These are phyloP conservation scores for Gymnorhina tibicen DNA, from an alignment of 2,113 vertebrate genomes.

Conservation along the genomic window DNA sequence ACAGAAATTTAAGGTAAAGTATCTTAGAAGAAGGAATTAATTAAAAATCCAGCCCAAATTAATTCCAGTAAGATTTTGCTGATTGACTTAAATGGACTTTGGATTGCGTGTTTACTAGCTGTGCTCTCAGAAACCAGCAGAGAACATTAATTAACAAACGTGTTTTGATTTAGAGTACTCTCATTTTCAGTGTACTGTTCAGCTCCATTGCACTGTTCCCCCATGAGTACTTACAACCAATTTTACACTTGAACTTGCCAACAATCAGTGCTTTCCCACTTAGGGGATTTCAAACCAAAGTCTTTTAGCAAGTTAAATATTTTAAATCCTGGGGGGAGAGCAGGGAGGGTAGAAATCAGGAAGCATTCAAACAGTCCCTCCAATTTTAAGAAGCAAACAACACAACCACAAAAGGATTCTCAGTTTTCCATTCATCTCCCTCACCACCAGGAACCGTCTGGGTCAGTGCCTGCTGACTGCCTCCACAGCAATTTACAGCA, in stretches of 20 bases:
- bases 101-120: background rate
- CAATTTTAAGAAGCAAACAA: background rate
- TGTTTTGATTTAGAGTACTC: background rate
- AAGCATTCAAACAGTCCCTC: background rate
- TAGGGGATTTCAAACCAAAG: background rate
- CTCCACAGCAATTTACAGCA: background rate
- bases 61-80: background rate
- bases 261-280: background rate
- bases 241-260: conserved; percentile 23
- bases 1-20: background rate
- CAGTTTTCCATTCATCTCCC: background rate
- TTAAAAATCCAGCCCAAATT: background rate
- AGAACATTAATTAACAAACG: background rate
- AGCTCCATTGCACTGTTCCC: background rate
- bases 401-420: background rate
- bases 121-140: background rate
- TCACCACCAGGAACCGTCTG: background rate
- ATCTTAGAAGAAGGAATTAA: background rate
- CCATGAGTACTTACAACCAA: background rate
- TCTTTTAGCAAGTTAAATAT: background rate
- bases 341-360: background rate
- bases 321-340: background rate
- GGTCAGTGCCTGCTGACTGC: background rate
- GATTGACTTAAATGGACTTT: background rate
- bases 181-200: background rate